These are phyloP conservation scores for Dryas iulia DNA, from an alignment of 1,140 invertebrate species.

Conservation along the genomic window DNA sequence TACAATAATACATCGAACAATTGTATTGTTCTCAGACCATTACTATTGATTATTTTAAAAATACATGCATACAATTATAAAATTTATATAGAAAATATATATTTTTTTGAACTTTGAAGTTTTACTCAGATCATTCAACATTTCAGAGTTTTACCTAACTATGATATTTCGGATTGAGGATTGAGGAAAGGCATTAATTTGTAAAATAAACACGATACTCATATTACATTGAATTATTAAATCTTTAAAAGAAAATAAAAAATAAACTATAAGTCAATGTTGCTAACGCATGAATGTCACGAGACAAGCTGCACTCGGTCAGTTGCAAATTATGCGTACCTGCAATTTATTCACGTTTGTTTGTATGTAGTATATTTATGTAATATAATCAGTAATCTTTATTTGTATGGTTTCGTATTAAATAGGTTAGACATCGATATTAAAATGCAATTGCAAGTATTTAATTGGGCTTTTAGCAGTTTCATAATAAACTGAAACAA, in stretches of 20 bases:
- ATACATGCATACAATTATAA: neutral
- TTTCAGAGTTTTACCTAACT: neutral
- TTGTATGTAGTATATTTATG: conserved; percentile 8
- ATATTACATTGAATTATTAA: neutral
- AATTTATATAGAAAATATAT: neutral
- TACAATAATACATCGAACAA: neutral
- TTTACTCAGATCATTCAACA: neutral
- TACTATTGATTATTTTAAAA: neutral
- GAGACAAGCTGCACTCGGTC: conserved; percentile 5
- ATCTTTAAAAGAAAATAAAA: neutral
- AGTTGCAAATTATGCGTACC: conserved; percentile 12
- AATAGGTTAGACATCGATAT: neutral
- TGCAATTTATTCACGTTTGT: conserved; percentile 4
- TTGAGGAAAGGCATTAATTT: too few relatives aligned
- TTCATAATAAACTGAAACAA: neutral
- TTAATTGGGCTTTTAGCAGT: neutral
- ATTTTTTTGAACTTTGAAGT: neutral
- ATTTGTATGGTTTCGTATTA: neutral
- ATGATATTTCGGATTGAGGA: too few relatives aligned
- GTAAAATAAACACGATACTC: too few relatives aligned
- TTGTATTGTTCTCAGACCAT: neutral
- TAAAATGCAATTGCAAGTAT: neutral
- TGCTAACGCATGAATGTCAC: conserved; percentile 20
- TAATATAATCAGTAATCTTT: conserved; percentile 6
- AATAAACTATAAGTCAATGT: conserved; percentile 4